These are phyloP conservation scores for Boleophthalmus pectinirostris DNA, from an alignment of 2,113 vertebrate genomes.

Conservation along the genomic window DNA sequence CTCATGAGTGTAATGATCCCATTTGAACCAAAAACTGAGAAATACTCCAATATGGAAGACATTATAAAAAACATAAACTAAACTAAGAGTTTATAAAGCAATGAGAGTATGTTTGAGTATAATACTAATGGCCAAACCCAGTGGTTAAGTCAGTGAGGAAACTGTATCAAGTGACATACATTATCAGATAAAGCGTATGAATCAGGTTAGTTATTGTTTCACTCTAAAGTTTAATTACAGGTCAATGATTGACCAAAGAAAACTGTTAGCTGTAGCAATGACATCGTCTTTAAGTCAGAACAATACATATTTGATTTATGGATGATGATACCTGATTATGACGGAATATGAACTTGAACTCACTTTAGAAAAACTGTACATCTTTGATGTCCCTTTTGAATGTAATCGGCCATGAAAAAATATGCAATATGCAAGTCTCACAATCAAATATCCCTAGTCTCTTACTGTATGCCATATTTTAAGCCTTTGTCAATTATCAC, in stretches of 20 bases:
- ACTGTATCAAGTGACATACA: not conserved
- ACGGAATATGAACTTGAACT: not conserved
- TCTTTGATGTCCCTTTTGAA: not conserved
- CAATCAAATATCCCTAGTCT: not conserved
- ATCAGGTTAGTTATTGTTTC: not conserved
- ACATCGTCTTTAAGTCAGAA: too few relatives aligned
- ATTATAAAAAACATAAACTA: not conserved
- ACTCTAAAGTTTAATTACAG: not conserved
- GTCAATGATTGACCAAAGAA: not conserved
- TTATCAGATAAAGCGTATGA: not conserved
- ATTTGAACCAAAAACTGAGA: not conserved
- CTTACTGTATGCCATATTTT: not conserved
- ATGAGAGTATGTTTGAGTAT: not conserved
- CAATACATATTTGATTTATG: too few relatives aligned
- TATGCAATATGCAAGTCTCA: not conserved
- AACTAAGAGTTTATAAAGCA: not conserved
- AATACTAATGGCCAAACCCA: not conserved
- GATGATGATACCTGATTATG: not conserved
- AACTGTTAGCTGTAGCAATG: not conserved
- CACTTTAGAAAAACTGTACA: not conserved
- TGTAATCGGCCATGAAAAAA: not conserved
- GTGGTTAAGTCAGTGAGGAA: not conserved
- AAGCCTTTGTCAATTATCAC: not conserved
- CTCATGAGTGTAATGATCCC: too few relatives aligned
- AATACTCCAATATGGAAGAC: not conserved